These are phyloP conservation scores for Yponomeuta malinellus DNA, from an alignment of 2,888 invertebrate genomes.

Conservation along the genomic window DNA sequence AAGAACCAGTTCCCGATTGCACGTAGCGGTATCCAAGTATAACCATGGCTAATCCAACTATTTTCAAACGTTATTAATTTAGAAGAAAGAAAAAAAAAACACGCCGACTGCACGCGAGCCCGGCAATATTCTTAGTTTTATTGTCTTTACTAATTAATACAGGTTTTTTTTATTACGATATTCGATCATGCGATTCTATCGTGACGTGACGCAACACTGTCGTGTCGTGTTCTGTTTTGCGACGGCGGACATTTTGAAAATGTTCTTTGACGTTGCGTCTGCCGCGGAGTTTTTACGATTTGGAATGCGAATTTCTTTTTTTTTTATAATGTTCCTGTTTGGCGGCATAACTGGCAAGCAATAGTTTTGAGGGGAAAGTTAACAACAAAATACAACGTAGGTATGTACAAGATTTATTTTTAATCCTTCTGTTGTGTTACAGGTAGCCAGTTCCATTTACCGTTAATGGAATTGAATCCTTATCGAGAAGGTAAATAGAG, in stretches of 20 bases:
- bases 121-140: slow-evolving; percentile 35
- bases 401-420: too few species aligned
- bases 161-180: slow-evolving; percentile 16
- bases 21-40: background rate
- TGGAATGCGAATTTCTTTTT: background rate
- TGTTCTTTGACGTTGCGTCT: background rate
- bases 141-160: slow-evolving; percentile 43
- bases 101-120: slow-evolving; percentile 38
- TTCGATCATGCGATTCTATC: slow-evolving; percentile 14
- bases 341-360: background rate
- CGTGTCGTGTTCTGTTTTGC: slow-evolving; percentile 1
- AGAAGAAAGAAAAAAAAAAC: slow-evolving; percentile 24
- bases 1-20: background rate
- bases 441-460: too few species aligned
- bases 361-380: background rate
- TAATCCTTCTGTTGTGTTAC: too few species aligned
- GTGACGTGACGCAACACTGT: slow-evolving; percentile 7
- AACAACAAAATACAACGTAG: background rate
- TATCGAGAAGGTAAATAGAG: background rate
- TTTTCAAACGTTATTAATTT: slow-evolving; percentile 1
- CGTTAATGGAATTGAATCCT: background rate
- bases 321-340: background rate
- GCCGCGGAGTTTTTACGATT: background rate
- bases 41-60: slow-evolving; percentile 1
- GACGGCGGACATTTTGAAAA: background rate